Base-by-base conservation (phyloP, 2,113 vertebrate genomes). In the Gobius niger region DNA sequence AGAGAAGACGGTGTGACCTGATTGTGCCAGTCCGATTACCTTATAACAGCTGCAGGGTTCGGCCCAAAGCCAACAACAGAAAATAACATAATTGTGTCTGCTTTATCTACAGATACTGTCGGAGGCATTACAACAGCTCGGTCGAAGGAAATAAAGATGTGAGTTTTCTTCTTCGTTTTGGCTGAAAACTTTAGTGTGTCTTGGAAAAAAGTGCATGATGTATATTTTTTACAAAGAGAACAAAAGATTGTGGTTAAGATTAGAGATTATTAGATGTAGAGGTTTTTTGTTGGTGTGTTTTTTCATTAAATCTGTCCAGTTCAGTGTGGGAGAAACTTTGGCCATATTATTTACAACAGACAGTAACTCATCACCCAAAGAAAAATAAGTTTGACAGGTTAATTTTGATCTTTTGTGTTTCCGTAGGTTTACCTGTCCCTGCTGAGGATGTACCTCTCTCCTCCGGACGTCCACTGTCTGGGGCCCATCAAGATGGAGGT, bases 371-470 rank as follows among this genome's bases (percentile, higher is more conserved):
- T 34, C 24, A 34, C 24, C 3, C 3, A 34, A 34, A 34, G 13
- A 50, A 50, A 50, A 12, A 50, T 13, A 50, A 50, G 47, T 15
- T 14, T 40, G 1, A 60, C 46, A 0, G 1, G 34, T 54, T 51
- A 14, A 19, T 5, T 14, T 52, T 57, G 7, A 4, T 40, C 19
- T 65, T 1, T 0, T 51, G 7, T 51, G 2, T 10, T 4, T 6
- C 84, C 66, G 77, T 84, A 99, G 98, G 98, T 99, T 5, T 99
- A 99, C 79, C 86, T 99, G 85, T 98, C 97, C 1, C 89, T 99
- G 85, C 93, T 99, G 74, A 93, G 96, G 47, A 99, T 99, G 96
- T 99, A 99, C 87, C 94, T 99, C 70, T 98, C 96, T 0, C 97
- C 98, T 7, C 97, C 98, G 56, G 98, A 96, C 2, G 93, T 94